These are phyloP conservation scores for Microcebus ravelobensis DNA, from an alignment of 2,113 vertebrate species.

Conservation along the genomic window DNA sequence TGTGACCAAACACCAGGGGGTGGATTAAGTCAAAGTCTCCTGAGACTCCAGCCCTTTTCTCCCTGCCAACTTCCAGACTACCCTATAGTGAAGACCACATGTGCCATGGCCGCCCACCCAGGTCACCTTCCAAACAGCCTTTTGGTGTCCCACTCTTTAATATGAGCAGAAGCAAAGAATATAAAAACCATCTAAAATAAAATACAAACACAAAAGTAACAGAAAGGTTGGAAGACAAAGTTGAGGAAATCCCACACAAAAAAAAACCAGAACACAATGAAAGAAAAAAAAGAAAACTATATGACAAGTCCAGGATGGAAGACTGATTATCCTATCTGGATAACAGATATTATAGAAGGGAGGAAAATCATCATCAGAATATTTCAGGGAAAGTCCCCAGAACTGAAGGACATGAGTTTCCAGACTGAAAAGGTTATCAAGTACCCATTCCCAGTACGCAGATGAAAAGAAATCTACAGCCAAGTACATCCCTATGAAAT, in stretches of 20 bases:
- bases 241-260: background rate
- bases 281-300: background rate
- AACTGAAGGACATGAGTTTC: background rate
- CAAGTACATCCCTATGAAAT: background rate
- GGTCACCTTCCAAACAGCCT: background rate
- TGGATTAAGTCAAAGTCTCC: background rate
- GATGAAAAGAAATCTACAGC: background rate
- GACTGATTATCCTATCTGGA: background rate
- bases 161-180: background rate
- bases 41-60: background rate
- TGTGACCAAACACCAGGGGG: background rate
- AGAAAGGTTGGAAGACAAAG: background rate
- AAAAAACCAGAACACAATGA: background rate
- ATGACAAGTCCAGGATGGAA: background rate
- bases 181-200: background rate
- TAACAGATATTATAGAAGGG: background rate
- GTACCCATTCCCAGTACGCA: background rate
- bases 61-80: background rate
- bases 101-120: background rate
- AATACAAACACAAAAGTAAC: background rate
- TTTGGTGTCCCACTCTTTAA: background rate
- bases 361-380: background rate
- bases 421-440: background rate
- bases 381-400: background rate
- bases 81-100: background rate